Percentiles rank a stretch among this genome's conserved stretches.
These are phyloP conservation scores for Riparia riparia DNA, from an alignment of 2,113 vertebrate genomes.

Conservation along the genomic window DNA sequence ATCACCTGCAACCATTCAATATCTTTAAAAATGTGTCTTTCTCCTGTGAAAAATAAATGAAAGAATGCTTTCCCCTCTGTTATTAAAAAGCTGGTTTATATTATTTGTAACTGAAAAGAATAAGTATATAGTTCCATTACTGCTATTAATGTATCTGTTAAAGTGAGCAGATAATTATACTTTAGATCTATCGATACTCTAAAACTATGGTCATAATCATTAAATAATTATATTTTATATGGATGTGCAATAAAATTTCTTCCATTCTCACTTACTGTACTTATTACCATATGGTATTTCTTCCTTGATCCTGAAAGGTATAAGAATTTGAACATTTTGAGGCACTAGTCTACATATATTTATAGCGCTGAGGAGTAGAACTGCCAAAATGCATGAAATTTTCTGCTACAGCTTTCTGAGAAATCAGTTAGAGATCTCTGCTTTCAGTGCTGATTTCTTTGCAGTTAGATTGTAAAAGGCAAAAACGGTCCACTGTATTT, in stretches of 20 bases:
- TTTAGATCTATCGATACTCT: background rate
- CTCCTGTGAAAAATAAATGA: background rate
- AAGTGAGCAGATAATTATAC: background rate
- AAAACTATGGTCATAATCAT: background rate
- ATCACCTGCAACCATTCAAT: background rate
- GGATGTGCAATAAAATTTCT: background rate
- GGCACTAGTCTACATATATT: background rate
- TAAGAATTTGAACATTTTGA: background rate
- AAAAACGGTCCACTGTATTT: background rate
- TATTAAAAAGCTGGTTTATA: background rate
- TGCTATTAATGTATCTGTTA: background rate
- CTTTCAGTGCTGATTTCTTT: constrained; percentile 15
- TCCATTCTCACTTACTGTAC: background rate
- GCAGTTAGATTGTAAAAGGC: background rate
- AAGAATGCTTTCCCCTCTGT: background rate
- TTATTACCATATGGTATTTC: background rate
- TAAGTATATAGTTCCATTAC: background rate
- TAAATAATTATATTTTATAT: constrained; percentile 36
- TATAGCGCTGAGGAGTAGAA: constrained; percentile 14
- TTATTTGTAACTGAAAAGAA: constrained; percentile 3
- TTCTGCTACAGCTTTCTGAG: background rate
- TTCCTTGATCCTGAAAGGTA: background rate
- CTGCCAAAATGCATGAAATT: constrained; percentile 32
- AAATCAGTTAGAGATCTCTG: background rate
- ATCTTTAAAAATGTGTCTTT: background rate